Percentiles rank a stretch among this genome's conserved stretches.
Conservation (phyloP, 2,888 invertebrate genomes). For the Orthosia gracilis region DNA sequence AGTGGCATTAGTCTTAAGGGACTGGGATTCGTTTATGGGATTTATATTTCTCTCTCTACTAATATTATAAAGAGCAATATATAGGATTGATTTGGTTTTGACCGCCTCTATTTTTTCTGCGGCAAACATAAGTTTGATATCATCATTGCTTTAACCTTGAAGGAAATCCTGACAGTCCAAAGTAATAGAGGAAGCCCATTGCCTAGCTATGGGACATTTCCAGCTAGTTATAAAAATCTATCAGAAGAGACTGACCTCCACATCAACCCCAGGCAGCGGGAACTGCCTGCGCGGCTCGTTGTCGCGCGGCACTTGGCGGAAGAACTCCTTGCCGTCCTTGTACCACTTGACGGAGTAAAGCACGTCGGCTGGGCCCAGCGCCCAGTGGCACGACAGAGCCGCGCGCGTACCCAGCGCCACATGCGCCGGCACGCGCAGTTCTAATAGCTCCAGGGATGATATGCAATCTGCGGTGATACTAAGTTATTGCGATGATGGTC, state of each 20-base stretch:
- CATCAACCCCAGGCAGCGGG: constrained; percentile 95
- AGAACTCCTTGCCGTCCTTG: constrained; percentile 97
- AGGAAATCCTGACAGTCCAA: too few species aligned
- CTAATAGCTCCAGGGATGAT: constrained; percentile 92
- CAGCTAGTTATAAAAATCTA: not conserved
- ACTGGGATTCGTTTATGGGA: not conserved
- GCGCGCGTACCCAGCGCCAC: constrained; percentile 95
- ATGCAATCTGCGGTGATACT: constrained; percentile 22
- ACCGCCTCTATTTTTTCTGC: too few species aligned
- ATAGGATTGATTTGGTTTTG: too few species aligned
- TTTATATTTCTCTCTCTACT: too few species aligned
- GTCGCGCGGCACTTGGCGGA: constrained; percentile 96
- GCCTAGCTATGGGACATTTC: not conserved
- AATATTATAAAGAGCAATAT: too few species aligned
- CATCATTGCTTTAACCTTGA: too few species aligned
- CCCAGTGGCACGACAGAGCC: constrained; percentile 95
- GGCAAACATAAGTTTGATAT: too few species aligned
- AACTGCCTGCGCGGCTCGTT: constrained; percentile 95
- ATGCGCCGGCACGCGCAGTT: constrained; percentile 95
- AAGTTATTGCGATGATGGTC: not conserved
- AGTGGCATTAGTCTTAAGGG: not conserved
- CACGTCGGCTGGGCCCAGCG: constrained; percentile 94
- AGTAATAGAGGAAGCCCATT: not conserved
- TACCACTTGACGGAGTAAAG: constrained; percentile 98
- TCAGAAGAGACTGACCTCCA: constrained; percentile 92